Evolutionary conservation across 2,113 vertebrate genomes (phyloP), one percentile per base, ranked within the genome.

Genomic region (Paedocypris sp.): DNA sequence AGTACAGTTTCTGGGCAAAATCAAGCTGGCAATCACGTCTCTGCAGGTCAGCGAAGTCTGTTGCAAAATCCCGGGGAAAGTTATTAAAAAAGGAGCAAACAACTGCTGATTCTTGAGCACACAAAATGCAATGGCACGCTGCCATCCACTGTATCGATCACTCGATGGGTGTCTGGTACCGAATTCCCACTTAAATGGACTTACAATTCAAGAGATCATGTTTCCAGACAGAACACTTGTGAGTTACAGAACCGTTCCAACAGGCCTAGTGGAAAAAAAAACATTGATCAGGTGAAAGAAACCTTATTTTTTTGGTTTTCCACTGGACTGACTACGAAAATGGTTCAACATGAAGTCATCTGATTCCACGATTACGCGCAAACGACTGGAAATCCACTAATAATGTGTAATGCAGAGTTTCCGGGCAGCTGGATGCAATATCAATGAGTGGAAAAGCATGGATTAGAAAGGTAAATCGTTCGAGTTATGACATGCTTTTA

Each of bases 171-270:
- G 25, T 50, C 35, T 45, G 47, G 15, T 45, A 20, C 29, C 32
- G n/a, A n/a, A n/a, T 38, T 29, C 23, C 47, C 31, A 28, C 43
- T 57, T n/a, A 41, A 31, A 42, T 41, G 47, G 26, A 28, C 38
- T 23, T 29, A 49, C 19, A 12, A 31, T 23, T 33, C 28, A 11
- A 36, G 20, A 51, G 28, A 28, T 39, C 20, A 38, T 45, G 16
- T 51, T 41, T 54, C 48, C 50, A 67, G 57, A 43, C 32, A 48
- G 19, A 61, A 62, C 43, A 58, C 1, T 50, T 45, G 11, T 20
- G 50, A 28, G 12, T 46, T 63, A 45, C 41, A 56, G 9, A 10
- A 15, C 48, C 43, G 33, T 46, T 60, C 15, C 54, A 60, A 23
- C 31, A 8, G 5, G 23, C 41, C 13, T 45, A 53, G 64, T 46